A percentile compares a stretch with the other conserved stretches of the same genome.
phyloP scores from a whole-genome alignment of 2,113 vertebrate genomes.

The Amblyornis subalaris region DNA sequence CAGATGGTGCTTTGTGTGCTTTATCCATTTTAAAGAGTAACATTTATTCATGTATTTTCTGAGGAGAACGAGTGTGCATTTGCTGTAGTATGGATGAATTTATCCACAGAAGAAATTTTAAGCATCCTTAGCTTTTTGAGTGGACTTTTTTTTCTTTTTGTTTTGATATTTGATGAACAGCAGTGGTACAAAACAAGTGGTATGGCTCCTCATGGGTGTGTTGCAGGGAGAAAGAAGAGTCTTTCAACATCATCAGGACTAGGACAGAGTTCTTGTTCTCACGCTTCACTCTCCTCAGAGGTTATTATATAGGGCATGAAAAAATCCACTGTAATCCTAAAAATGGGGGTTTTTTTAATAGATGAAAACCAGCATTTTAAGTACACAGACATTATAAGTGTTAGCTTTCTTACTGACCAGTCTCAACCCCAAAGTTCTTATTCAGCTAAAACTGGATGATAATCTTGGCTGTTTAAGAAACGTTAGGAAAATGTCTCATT shows the following conservation, averaged over 20 bases:
- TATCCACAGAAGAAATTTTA: slow-evolving; percentile 2
- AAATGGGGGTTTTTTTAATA: neutral
- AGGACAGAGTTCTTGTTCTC: neutral
- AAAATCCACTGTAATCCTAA: neutral
- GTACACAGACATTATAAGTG: neutral
- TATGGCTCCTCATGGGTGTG: neutral
- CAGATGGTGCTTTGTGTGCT: slow-evolving; percentile 43
- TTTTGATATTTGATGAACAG: neutral
- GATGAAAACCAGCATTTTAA: neutral
- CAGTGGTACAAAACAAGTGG: neutral
- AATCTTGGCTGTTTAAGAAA: neutral
- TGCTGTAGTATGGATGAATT: slow-evolving; percentile 14
- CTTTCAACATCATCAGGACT: neutral
- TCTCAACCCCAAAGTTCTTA: neutral
- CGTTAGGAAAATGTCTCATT: neutral
- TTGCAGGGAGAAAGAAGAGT: neutral
- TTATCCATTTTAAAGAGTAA: slow-evolving; percentile 35
- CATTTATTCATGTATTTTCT: neutral
- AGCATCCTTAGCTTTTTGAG: slow-evolving; percentile 9
- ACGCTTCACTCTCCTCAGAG: neutral
- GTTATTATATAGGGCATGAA: neutral
- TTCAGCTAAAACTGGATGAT: neutral
- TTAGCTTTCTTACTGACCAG: neutral
- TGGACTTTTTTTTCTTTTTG: neutral
- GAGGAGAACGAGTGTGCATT: neutral